Percentiles rank a stretch among this genome's conserved stretches.
phyloP scores from a whole-genome alignment of 2,888 invertebrate genomes.

The Tachina lurida region DNA sequence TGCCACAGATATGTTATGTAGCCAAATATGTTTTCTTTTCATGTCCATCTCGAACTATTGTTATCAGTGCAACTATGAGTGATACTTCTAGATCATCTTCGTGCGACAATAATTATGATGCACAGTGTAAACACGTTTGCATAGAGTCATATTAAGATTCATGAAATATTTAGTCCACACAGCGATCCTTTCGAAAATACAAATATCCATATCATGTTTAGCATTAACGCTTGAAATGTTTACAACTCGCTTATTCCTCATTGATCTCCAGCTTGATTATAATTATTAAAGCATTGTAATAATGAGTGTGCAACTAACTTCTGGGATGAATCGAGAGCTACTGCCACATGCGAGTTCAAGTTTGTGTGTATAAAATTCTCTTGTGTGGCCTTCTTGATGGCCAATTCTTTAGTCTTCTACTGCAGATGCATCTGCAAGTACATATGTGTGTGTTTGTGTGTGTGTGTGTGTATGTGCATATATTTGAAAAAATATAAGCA shows the following conservation, averaged over 20 bases:
- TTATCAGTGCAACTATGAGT: neutral
- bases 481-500: constrained; percentile 5
- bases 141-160: too few species aligned
- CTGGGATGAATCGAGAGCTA: neutral
- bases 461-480: neutral
- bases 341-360: neutral
- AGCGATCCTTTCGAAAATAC: neutral
- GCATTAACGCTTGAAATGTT: constrained; percentile 28
- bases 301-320: constrained; percentile 18
- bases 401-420: constrained; percentile 35
- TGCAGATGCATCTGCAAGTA: too few species aligned
- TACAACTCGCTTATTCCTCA: constrained; percentile 30
- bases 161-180: neutral
- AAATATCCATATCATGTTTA: constrained; percentile 12
- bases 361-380: constrained; percentile 14
- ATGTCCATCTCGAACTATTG: too few species aligned
- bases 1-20: too few species aligned
- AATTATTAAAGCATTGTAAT: constrained; percentile 58
- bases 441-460: too few species aligned
- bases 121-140: neutral
- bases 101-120: neutral
- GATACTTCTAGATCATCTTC: too few species aligned
- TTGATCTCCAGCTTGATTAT: constrained; percentile 60
- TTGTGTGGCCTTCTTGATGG: constrained; percentile 68
- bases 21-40: too few species aligned